phyloP scores from a whole-genome alignment of 1,140 invertebrate genomes.

The Caerostris extrusa region DNA sequence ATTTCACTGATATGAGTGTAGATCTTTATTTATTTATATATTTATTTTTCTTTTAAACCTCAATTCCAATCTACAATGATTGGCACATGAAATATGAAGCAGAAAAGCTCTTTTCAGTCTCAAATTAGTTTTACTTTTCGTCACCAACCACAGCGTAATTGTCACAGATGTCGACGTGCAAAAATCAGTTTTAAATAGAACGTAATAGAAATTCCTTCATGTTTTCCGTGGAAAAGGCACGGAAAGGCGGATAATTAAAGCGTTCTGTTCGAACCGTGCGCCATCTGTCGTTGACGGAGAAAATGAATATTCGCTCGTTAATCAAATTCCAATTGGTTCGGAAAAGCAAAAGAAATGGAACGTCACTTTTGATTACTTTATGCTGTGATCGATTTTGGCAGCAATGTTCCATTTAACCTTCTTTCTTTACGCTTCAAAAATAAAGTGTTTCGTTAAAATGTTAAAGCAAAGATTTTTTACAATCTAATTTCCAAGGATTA shows the following conservation, averaged over 20 bases:
- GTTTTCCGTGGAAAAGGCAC: background rate
- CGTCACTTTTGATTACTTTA: slow-evolving; percentile 67
- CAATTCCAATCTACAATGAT: background rate
- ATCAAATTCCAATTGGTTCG: slow-evolving; percentile 72
- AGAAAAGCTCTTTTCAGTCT: background rate
- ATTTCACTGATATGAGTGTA: background rate
- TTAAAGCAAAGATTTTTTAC: too few species aligned
- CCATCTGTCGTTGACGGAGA: slow-evolving; percentile 66
- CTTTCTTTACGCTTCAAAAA: background rate
- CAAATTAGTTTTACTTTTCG: slow-evolving; percentile 55
- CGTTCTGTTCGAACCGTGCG: slow-evolving; percentile 10
- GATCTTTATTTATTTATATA: too few species aligned
- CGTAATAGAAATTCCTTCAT: slow-evolving; percentile 58
- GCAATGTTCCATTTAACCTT: too few species aligned
- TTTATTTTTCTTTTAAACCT: background rate
- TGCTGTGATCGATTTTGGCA: slow-evolving; percentile 50
- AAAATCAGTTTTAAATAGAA: slow-evolving; percentile 50
- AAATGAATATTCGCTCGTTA: slow-evolving; percentile 72
- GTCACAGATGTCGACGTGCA: slow-evolving; percentile 38
- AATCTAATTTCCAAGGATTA: too few species aligned
- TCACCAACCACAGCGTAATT: slow-evolving; percentile 47
- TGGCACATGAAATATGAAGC: slow-evolving; percentile 3
- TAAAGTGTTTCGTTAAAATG: background rate
- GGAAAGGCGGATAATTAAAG: slow-evolving; percentile 70
- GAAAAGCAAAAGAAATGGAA: slow-evolving; percentile 49